Evolutionary conservation across 2,888 invertebrate genomes (phyloP), one percentile per base, ranked within the genome.

Genomic region (Craniophora ligustri): DNA sequence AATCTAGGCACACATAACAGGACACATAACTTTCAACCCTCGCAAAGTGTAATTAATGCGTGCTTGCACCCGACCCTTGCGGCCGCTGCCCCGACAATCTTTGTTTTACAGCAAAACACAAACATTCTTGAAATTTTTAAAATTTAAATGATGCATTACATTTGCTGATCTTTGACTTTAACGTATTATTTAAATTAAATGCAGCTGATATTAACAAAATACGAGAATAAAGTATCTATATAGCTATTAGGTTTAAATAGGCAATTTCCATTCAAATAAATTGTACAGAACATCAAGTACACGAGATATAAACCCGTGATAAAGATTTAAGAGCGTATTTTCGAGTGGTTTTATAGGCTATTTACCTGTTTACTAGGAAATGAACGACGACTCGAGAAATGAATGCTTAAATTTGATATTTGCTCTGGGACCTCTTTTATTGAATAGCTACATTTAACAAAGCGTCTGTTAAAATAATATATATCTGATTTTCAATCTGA

Each of bases 31-130:
- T 85, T 82, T 49, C 73, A 71, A 85, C 87, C 87, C 87, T 81
- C 80, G 81, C 83, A 82, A 84, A 87, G 85, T 81, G 84, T 91
- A 89, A 91, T 91, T 91, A 91, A 91, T 91, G 90, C 89, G 87
- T 88, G 89, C 87, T 86, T 89, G 87, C 89, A 89, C 82, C 88
- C 91, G 85, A 87, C 88, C 87, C 86, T 83, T 77, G 77, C 75
- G 83, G 85, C 79, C 74, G 79, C 75, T 72, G 79, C 75, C 84
- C 84, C 83, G 45, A 74, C 71, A 78, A 82, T 85, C 85, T 87
- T 87, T 86, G 88, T 89, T 86, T n/a, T 80, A 81, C 76, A 80
- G 74, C 76, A 79, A 82, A 86, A 87, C 82, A 78, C 76, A 82
- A 85, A 86, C 85, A 86, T 88, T 86, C 88, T 85, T 82, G 73